Evolutionary conservation across 1,140 invertebrate genomes (phyloP), one percentile per base, ranked within the genome.

Genomic region (Drosophila neocordata): DNA sequence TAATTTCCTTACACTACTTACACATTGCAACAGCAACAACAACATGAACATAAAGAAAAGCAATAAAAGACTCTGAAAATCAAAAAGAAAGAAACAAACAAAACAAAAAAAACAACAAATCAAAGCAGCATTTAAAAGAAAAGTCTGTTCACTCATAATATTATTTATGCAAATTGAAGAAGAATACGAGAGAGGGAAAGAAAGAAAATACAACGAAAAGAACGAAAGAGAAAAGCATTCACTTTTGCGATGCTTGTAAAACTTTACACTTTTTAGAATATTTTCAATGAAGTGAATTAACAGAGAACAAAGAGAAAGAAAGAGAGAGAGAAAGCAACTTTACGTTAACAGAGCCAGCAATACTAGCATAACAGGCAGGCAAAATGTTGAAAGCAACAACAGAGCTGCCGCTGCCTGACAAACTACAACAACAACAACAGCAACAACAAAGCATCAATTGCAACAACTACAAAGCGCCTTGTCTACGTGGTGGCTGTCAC

Each of bases 51-150:
- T 38, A 24, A 66, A 63, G 67, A 75, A 65, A 68, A 75, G 69
- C 77, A 85, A 70, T 74, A 73, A 73, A 83, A 84, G 77, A 85
- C 79, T 77, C 58, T 31, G 20, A 65, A 18, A 22, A 57, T 44
- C 27, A 58, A 60, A 53, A 69, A 65, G n/a, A 52, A 73, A 44
- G 22, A 65, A 74, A 70, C 56, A 79, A 31, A 31, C 22, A 73
- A 76, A 58, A n/a, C 52, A 35, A 41, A 24, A 34, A 48, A 27
- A 35, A 56, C 48, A 62, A 44, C 55, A 18, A 55, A 59, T 24
- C 11, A 62, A 66, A 63, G 12, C 59, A 61, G 57, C 57, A 59
- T 59, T 59, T 59, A 59, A 61, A 48, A 48, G 15, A 48, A 48
- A 48, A 48, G 41, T 48, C 41, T 48, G 41, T 48, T 48, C 41